A percentile compares a stretch with the other conserved stretches of the same genome.
Conservation (phyloP, 1,140 invertebrate species). For the Aphelinus atriplicis region DNA sequence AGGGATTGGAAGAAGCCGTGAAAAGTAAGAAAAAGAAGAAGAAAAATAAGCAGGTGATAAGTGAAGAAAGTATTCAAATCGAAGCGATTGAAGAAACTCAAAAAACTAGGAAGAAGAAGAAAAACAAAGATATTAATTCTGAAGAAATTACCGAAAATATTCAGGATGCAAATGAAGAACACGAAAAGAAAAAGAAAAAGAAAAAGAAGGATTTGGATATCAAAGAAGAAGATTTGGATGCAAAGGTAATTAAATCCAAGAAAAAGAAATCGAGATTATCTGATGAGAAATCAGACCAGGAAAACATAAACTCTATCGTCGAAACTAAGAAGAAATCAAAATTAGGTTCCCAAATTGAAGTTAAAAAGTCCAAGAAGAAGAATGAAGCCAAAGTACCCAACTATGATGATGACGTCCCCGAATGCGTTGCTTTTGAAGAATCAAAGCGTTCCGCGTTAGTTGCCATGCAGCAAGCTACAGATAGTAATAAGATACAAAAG, state of each 20-base stretch:
- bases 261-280: not conserved
- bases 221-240: slow-evolving; percentile 7
- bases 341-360: not conserved
- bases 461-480: slow-evolving; percentile 10
- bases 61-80: not conserved
- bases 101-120: slow-evolving; percentile 5
- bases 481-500: slow-evolving; percentile 27
- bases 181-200: slow-evolving; percentile 17
- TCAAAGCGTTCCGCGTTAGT: slow-evolving; percentile 17
- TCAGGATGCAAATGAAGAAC: not conserved
- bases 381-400: not conserved
- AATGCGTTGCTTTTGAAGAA: slow-evolving; percentile 23
- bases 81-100: not conserved
- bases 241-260: no score
- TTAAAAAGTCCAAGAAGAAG: slow-evolving; percentile 19
- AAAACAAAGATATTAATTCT: not conserved
- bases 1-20: slow-evolving; percentile 5
- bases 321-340: slow-evolving; percentile 22
- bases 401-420: slow-evolving; percentile 23
- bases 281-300: slow-evolving; percentile 16
- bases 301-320: not conserved
- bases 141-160: not conserved
- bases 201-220: not conserved
- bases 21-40: slow-evolving; percentile 27
- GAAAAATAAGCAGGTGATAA: not conserved